These are phyloP conservation scores for Stenopsyche tienmushanensis DNA, from an alignment of 1,140 invertebrate species.

Conservation along the genomic window DNA sequence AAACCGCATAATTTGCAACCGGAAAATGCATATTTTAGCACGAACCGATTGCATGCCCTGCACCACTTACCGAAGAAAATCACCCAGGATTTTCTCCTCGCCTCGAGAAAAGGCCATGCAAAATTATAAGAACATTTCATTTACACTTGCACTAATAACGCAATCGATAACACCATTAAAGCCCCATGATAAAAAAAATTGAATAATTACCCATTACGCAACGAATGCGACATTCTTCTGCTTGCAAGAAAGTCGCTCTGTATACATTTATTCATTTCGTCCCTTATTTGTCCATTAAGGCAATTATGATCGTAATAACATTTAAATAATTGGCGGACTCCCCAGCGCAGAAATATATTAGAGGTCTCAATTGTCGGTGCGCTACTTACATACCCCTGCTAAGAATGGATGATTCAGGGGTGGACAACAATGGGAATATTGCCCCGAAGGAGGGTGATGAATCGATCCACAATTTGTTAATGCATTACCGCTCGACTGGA, in stretches of 20 bases:
- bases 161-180: not conserved
- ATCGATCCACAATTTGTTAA: conserved; percentile 33
- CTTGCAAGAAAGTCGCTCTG: no score
- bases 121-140: not conserved
- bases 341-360: conserved; percentile 1
- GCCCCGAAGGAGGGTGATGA: conserved; percentile 10
- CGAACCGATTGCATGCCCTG: conserved; percentile 20
- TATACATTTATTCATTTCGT: not conserved
- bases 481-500: conserved; percentile 27
- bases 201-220: not conserved
- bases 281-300: not conserved
- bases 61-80: conserved; percentile 25
- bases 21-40: conserved; percentile 34
- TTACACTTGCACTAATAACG: not conserved
- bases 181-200: not conserved
- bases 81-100: not conserved
- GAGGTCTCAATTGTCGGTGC: not conserved
- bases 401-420: not conserved
- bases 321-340: conserved; percentile 25
- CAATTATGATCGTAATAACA: conserved; percentile 18
- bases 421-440: conserved; percentile 15
- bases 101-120: not conserved
- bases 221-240: not conserved
- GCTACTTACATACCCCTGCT: conserved; percentile 4
- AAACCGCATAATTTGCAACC: conserved; percentile 37